A percentile compares a stretch with the other conserved stretches of the same genome.
These are phyloP conservation scores for Amia ocellicauda DNA, from an alignment of 2,113 vertebrate genomes.

Conservation along the genomic window DNA sequence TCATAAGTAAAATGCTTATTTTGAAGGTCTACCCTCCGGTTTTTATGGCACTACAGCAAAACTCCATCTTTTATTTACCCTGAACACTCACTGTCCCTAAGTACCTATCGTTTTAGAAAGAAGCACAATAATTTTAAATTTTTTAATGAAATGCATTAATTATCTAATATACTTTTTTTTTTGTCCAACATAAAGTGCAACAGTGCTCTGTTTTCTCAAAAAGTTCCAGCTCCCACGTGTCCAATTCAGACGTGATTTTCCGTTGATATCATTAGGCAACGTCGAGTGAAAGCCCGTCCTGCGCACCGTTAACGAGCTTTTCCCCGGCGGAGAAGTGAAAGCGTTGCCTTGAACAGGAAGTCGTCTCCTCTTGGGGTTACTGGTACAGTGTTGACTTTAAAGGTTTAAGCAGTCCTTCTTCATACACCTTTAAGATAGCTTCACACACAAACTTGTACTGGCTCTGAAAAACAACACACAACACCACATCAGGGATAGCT, in stretches of 20 bases:
- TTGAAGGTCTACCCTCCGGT: conserved; percentile 52
- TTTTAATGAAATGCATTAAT: conserved; percentile 57
- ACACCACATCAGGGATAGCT: too few relatives aligned
- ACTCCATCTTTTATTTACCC: conserved; percentile 44
- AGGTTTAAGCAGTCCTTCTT: conserved; percentile 87
- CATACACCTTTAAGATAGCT: conserved; percentile 95
- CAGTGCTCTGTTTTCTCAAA: conserved; percentile 91
- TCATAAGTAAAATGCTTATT: conserved; percentile 22
- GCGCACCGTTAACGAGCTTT: conserved; percentile 44
- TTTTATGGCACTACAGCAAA: conserved; percentile 67
- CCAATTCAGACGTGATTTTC: conserved; percentile 50
- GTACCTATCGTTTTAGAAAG: conserved; percentile 45
- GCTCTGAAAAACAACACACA: conserved; percentile 71
- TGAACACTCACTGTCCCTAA: conserved; percentile 50
- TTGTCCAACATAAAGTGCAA: conserved; percentile 95
- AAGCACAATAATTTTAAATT: conserved; percentile 33
- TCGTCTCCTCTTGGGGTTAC: conserved; percentile 52
- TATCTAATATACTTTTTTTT: conserved; percentile 46
- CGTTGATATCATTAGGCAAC: conserved; percentile 36
- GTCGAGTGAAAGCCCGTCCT: conserved; percentile 28
- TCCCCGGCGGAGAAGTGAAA: conserved; percentile 20
- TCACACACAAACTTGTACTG: conserved; percentile 98
- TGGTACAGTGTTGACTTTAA: conserved; percentile 71
- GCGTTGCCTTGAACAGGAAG: conserved; percentile 44
- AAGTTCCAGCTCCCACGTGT: conserved; percentile 49